A percentile compares a stretch with the other conserved stretches of the same genome.
These are phyloP conservation scores for Edolisoma coerulescens DNA, from an alignment of 2,113 vertebrate genomes.

Conservation along the genomic window DNA sequence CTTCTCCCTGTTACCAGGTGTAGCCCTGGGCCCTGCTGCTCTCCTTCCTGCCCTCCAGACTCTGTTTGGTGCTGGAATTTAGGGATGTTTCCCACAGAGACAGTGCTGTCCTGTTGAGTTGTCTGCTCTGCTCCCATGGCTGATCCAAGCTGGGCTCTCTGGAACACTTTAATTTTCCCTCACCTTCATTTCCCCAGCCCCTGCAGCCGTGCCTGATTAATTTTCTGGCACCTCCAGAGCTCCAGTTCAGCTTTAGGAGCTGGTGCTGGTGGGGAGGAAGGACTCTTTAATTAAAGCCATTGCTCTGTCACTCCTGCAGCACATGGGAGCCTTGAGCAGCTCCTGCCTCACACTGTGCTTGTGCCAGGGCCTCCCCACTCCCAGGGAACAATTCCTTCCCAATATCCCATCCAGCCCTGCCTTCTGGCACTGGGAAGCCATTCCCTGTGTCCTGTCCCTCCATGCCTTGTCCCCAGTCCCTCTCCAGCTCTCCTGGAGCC, in stretches of 20 bases:
- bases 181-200: not conserved
- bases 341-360: not conserved
- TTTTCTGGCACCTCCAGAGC: not conserved
- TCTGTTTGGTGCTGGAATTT: not conserved
- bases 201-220: not conserved
- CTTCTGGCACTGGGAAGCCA: not conserved
- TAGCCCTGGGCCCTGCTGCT: not conserved
- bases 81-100: not conserved
- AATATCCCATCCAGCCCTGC: fast-evolving
- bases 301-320: not conserved
- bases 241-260: not conserved
- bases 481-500: not conserved
- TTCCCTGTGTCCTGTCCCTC: not conserved
- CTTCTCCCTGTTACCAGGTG: no score
- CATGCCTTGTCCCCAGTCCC: fast-evolving
- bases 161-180: not conserved
- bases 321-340: not conserved
- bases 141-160: not conserved
- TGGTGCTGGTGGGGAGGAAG: not conserved
- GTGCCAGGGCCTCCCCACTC: not conserved
- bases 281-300: not conserved
- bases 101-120: fast-evolving
- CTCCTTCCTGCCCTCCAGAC: fast-evolving
- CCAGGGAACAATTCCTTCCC: not conserved
- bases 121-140: not conserved